Evolutionary conservation across 1,140 invertebrate species (phyloP), one percentile per base, ranked within the genome.

Genomic region (Halictus rubicundus): DNA sequence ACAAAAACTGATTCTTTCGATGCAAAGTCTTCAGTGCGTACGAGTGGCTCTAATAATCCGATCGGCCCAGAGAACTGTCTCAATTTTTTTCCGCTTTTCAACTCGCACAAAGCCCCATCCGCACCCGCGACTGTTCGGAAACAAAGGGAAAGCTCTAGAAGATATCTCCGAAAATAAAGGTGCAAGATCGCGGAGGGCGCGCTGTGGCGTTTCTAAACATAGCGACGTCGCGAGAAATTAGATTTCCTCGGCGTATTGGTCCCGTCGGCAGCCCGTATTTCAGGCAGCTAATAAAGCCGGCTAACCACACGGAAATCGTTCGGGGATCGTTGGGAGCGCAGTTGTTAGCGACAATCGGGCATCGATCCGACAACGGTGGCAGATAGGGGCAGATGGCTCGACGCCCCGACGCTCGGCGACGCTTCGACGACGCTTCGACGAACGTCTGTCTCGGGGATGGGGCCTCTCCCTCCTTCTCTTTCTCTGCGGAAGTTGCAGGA

Each of bases 311-410:
- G 54, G 54, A 57, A 57, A 57, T 57, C 54, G 54, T 57, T 57
- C 49, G 49, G 49, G 49, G 49, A 52, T 52, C 49, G 49, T 52
- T 52, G 49, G 54, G 54, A 57, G 19, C 54, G 21, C 54, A 57
- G 54, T 21, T 21, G 54, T 57, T 21, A 21, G 19, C 54, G 54
- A 57, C 54, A 57, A 57, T 57, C 54, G 54, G 54, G 54, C 54
- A 32, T 63, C 60, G 25, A 32, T 60, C 14, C 59, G 25, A 60
- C 3, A 14, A 12, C 4, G 3, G 59, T 19, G 49, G 25, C 27
- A 14, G 60, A 63, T 32, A 37, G 60, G 37, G 37, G 80, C 80
- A 79, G 68, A 76, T 78, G 61, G 57, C 6, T 52, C 10, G 42
- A n/a, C 21, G 23, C 59, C 27, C 32, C 25, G n/a, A 57, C n/a